These are phyloP conservation scores for Phorcus lineatus DNA, from an alignment of 2,888 invertebrate species.

Conservation along the genomic window DNA sequence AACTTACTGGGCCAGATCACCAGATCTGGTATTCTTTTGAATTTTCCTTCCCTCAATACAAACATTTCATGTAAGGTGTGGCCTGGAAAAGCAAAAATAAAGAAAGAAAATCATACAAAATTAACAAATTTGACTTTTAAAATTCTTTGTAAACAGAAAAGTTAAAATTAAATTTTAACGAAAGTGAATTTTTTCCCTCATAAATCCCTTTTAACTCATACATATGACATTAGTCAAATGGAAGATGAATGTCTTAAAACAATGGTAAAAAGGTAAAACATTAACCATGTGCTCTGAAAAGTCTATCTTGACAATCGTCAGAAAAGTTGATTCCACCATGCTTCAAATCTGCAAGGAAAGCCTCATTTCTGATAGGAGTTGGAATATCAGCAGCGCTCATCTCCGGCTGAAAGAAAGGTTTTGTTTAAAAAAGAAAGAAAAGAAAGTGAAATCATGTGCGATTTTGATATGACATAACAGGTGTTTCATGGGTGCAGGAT, in stretches of 20 bases:
- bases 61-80: constrained; percentile 94
- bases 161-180: too few species aligned
- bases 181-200: too few species aligned
- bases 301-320: constrained; percentile 86
- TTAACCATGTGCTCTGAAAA: constrained; percentile 90
- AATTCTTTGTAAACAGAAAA: too few species aligned
- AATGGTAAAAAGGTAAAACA: too few species aligned
- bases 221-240: too few species aligned
- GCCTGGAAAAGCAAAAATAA: too few species aligned
- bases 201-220: too few species aligned
- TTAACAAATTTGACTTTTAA: neutral
- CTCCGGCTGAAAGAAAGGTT: constrained; percentile 62
- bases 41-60: constrained; percentile 83
- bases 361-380: constrained; percentile 80
- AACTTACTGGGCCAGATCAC: constrained; percentile 91
- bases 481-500: too few species aligned
- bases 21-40: constrained; percentile 91
- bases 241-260: too few species aligned
- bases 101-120: neutral
- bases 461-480: neutral
- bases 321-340: constrained; percentile 80
- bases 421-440: neutral
- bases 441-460: neutral
- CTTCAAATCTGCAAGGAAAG: constrained; percentile 80
- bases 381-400: constrained; percentile 81